Base-by-base conservation (phyloP, 2,797 vertebrate genomes). In the Rachycentron canadum region DNA sequence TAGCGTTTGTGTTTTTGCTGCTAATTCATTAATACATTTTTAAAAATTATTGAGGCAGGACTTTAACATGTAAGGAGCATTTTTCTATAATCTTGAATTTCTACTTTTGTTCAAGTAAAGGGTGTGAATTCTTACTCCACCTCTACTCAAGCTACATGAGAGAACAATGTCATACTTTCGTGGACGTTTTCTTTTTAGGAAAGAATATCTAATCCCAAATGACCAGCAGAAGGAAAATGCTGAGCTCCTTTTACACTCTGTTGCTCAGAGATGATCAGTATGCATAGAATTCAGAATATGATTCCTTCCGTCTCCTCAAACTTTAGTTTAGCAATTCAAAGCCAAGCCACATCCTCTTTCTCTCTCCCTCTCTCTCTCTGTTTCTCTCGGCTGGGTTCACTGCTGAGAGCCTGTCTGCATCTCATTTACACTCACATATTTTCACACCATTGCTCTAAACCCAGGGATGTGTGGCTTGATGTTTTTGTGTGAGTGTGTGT, bases 391-490 rank as follows among this genome's bases (percentile, higher is more conserved):
- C 56, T 59, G 56, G 56, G 41, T 79, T 82, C 76, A 79, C 86
- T 90, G 90, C 92, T 91, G 90, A 78, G 90, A 91, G 85, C 71
- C 91, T 91, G 92, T 91, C 94, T 94, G 94, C 91, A 93, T 94
- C 94, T 94, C 93, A 94, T 95, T 94, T 93, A 90, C 93, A 88
- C 91, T 88, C 89, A 91, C 90, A 92, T 88, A 91, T 88, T 93
- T 95, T 90, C 90, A 91, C 91, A 94, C 92, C 86, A 73, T 78
- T 1, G 56, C 78, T 82, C 73, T 60, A 68, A 85, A 87, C 87
- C 78, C 79, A 43, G 75, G 59, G 86, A 84, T 88, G 88, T 91
- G 90, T 86, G 89, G 77, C 62, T 82, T 57, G 32, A 69, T 64
- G 26, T 50, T 26, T 75, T 40, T 59, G 53, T 36, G 41, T 62